These are phyloP conservation scores for Platanista minor DNA, from an alignment of 2,113 vertebrate species.

Conservation along the genomic window DNA sequence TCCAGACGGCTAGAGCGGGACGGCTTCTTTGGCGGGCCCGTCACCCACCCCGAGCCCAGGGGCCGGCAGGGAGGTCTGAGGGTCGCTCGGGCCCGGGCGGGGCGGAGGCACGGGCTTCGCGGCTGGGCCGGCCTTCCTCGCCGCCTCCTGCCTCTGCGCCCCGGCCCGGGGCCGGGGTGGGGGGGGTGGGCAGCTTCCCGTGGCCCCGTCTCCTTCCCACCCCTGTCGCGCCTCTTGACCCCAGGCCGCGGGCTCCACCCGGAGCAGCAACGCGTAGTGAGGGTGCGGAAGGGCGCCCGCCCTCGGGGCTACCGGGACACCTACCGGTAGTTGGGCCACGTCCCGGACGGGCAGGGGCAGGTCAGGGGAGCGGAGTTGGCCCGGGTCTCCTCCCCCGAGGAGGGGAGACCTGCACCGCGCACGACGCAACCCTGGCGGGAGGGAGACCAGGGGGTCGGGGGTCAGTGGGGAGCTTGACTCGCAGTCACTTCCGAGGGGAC, in stretches of 20 bases:
- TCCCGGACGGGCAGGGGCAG: conserved; percentile 96
- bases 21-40: conserved; percentile 97
- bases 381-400: neutral
- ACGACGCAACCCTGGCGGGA: fast-evolving
- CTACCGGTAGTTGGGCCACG: conserved; percentile 93
- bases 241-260: conserved; percentile 95
- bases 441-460: too few species aligned
- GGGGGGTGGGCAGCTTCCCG: neutral
- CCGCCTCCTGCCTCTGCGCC: too few species aligned
- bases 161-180: too few species aligned
- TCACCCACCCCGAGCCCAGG: conserved; percentile 98
- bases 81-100: neutral
- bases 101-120: neutral
- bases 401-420: fast-evolving
- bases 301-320: conserved; percentile 97
- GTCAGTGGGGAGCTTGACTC: too few species aligned
- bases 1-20: conserved; percentile 96
- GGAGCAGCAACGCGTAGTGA: conserved; percentile 96
- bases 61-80: conserved; percentile 90
- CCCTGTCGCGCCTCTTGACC: fast-evolving
- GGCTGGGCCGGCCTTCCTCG: fast-evolving
- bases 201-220: neutral
- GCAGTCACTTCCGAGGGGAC: too few species aligned
- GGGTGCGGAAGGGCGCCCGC: conserved; percentile 93
- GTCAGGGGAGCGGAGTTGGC: conserved; percentile 37